A percentile compares a stretch with the other conserved stretches of the same genome.
phyloP scores from a whole-genome alignment of 2,797 vertebrate genomes.

The Pelochelys cantorii region DNA sequence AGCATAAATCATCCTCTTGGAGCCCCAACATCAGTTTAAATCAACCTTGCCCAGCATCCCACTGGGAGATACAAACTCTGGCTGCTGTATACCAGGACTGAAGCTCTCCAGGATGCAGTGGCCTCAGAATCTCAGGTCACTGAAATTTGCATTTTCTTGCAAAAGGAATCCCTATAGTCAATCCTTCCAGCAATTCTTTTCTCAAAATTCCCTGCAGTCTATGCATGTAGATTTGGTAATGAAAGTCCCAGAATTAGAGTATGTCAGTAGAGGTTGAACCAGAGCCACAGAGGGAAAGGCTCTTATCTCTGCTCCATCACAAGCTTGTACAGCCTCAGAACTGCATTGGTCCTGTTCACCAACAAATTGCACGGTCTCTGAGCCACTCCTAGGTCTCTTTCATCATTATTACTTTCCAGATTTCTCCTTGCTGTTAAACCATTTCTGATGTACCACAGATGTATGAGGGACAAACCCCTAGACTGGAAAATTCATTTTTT shows the following conservation, averaged over 20 bases:
- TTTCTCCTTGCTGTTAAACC: neutral
- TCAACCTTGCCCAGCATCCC: neutral
- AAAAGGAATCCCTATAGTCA: neutral
- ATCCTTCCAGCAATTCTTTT: neutral
- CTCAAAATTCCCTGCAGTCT: neutral
- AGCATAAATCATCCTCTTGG: neutral
- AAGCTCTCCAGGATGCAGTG: neutral
- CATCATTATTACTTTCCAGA: neutral
- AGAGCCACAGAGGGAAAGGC: neutral
- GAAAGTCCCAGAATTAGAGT: neutral
- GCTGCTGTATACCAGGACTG: neutral
- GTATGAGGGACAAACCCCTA: neutral
- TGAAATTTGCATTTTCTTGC: neutral
- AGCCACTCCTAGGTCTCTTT: neutral
- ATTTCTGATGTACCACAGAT: neutral
- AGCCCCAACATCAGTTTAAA: neutral
- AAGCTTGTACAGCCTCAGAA: neutral
- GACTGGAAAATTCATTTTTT: neutral
- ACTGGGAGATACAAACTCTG: neutral
- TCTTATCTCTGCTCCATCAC: neutral
- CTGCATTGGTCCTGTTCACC: neutral
- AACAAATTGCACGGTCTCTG: fast-evolving
- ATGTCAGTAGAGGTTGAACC: neutral
- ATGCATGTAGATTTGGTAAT: neutral
- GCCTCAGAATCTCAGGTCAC: neutral